Conservation (phyloP, 2,113 vertebrate species). For the Lucifuga dentata region DNA sequence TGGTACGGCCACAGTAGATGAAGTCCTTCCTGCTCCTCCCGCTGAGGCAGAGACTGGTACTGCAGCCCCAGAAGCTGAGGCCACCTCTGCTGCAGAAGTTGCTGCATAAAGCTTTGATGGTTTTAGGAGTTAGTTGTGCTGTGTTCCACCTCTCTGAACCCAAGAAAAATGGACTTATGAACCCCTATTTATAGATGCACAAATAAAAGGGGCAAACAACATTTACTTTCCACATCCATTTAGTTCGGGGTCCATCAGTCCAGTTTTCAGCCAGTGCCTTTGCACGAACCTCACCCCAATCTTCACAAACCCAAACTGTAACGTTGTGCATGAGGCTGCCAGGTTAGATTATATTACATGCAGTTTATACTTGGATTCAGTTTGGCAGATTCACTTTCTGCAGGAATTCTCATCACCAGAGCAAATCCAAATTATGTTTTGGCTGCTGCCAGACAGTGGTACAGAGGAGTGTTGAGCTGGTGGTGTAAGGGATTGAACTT, state of each 20-base stretch:
- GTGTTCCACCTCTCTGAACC: slow-evolving; percentile 11
- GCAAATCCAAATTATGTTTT: slow-evolving; percentile 15
- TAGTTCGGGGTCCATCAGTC: slow-evolving; percentile 50
- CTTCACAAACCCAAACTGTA: slow-evolving; percentile 23
- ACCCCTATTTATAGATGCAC: slow-evolving; percentile 8
- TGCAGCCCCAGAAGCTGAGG: slow-evolving; percentile 53
- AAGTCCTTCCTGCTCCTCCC: slow-evolving; percentile 31
- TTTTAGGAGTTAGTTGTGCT: slow-evolving; percentile 25
- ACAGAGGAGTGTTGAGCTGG: slow-evolving; percentile 1
- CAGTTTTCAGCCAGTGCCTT: slow-evolving; percentile 36
- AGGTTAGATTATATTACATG: slow-evolving; percentile 17
- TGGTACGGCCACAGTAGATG: slow-evolving; percentile 64
- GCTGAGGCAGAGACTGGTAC: slow-evolving; percentile 52
- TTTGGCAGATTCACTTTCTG: slow-evolving; percentile 21
- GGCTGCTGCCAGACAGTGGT: slow-evolving; percentile 13
- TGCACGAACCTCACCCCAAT: slow-evolving; percentile 17
- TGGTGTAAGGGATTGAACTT: slow-evolving; percentile 12
- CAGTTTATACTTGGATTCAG: neutral
- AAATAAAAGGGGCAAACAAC: neutral
- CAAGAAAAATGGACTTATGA: slow-evolving; percentile 44
- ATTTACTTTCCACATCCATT: neutral
- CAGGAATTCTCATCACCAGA: slow-evolving; percentile 2
- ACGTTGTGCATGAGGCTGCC: slow-evolving; percentile 44
- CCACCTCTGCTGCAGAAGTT: slow-evolving; percentile 37
- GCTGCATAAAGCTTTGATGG: slow-evolving; percentile 52